Conservation (phyloP, 2,888 invertebrate species). For the Drosophila fulvimacula region DNA sequence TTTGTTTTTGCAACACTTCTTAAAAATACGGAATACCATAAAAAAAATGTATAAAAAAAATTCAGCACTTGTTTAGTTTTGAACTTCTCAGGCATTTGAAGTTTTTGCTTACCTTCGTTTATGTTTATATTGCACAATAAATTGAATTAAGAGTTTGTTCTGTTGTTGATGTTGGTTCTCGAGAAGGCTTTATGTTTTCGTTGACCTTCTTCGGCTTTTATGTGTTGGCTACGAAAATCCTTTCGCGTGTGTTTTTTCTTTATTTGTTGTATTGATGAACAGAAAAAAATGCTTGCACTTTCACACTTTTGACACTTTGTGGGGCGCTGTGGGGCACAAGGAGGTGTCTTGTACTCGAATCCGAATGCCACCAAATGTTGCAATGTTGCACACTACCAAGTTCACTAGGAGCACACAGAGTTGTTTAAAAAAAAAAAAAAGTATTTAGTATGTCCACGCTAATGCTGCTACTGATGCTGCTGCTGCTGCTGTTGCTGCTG, state of each 20-base stretch:
- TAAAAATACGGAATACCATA: constrained; percentile 24
- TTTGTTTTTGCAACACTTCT: constrained; percentile 24
- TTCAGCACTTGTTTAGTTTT: constrained; percentile 28
- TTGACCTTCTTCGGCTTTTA: constrained; percentile 14
- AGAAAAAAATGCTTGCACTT: constrained; percentile 59
- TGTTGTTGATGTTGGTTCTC: constrained; percentile 11
- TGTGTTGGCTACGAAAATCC: constrained; percentile 47
- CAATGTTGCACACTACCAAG: constrained; percentile 55
- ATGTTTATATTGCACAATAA: constrained; percentile 44
- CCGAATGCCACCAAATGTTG: constrained; percentile 56
- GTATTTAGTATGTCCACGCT: constrained; percentile 49
- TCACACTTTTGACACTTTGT: constrained; percentile 58
- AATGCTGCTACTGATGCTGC: constrained; percentile 44
- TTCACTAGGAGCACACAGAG: constrained; percentile 67
- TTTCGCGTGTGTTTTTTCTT: constrained; percentile 41
- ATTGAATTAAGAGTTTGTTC: constrained; percentile 40
- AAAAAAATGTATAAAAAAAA: constrained; percentile 38
- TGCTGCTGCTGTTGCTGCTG: constrained; percentile 35
- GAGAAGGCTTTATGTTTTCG: constrained; percentile 7
- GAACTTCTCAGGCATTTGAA: constrained; percentile 14
- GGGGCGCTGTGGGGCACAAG: constrained; percentile 25
- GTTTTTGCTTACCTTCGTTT: constrained; percentile 47
- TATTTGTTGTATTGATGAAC: constrained; percentile 25
- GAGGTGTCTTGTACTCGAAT: constrained; percentile 34
- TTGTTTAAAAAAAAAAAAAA: constrained; percentile 49